Evolutionary conservation across 2,113 vertebrate genomes (phyloP).

Genomic region (Lathamus discolor): DNA sequence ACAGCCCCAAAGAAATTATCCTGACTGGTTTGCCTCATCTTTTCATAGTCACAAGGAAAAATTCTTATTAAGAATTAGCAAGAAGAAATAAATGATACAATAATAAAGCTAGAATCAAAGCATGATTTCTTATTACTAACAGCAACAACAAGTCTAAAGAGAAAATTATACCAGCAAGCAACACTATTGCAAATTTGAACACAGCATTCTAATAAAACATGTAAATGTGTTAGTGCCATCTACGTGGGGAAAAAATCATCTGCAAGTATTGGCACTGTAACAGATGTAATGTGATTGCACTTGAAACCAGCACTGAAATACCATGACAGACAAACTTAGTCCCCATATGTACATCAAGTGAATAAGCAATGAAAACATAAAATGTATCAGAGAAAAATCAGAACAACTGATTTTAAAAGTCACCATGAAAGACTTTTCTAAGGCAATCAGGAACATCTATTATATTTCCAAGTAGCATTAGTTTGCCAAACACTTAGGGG

Average conservation of each 20-base stretch:
- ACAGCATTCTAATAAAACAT: not conserved
- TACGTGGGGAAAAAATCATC: not conserved
- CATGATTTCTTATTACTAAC: not conserved
- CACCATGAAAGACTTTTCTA: not conserved
- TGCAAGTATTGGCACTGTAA: not conserved
- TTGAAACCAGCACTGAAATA: not conserved
- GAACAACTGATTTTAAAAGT: not conserved
- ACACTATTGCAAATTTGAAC: not conserved
- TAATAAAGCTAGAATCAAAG: not conserved
- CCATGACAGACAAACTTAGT: not conserved
- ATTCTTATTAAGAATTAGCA: not conserved
- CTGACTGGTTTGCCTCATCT: accelerated
- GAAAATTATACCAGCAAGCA: not conserved
- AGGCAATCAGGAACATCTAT: not conserved
- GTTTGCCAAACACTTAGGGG: not conserved
- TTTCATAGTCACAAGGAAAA: not conserved
- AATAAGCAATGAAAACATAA: not conserved
- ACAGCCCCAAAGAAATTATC: not conserved
- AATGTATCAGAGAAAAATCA: not conserved
- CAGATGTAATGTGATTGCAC: not conserved
- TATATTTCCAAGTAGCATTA: not conserved
- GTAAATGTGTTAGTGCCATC: not conserved
- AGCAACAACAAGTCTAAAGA: not conserved
- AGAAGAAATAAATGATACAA: not conserved
- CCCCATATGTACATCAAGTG: not conserved